Evolutionary conservation across 1,140 invertebrate genomes (phyloP).

Genomic region (Delia radicum): DNA sequence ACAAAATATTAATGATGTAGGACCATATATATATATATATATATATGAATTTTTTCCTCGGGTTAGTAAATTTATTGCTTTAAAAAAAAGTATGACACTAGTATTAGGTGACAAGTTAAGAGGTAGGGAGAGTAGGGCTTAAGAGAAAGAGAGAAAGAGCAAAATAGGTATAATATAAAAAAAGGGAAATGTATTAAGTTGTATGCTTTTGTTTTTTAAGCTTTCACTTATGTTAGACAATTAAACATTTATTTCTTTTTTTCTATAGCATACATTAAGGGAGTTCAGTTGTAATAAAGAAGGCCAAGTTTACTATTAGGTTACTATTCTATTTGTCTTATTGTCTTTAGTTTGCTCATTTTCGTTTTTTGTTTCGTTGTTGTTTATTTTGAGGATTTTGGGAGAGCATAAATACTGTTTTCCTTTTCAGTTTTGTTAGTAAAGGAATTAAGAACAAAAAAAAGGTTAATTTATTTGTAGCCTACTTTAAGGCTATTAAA

Average conservation of each 20-base stretch:
- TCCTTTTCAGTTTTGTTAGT: too few species aligned
- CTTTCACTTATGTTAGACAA: not conserved
- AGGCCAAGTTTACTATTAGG: not conserved
- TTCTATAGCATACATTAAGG: not conserved
- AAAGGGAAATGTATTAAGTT: not conserved
- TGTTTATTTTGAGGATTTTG: not conserved
- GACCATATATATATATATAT: too few species aligned
- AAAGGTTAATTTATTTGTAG: not conserved
- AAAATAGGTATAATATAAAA: not conserved
- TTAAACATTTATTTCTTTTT: not conserved
- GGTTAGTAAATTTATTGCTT: too few species aligned
- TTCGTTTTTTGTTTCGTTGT: not conserved
- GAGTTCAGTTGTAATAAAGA: not conserved
- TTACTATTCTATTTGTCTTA: not conserved
- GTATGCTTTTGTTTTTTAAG: constrained; percentile 1
- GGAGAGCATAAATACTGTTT: not conserved
- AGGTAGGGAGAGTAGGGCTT: not conserved
- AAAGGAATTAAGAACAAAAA: not conserved
- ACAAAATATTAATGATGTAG: too few species aligned
- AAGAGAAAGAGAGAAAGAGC: not conserved
- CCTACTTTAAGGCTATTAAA: not conserved
- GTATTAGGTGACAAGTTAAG: too few species aligned
- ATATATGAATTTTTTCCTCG: too few species aligned
- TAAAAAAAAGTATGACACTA: too few species aligned
- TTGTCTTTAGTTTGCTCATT: not conserved